A percentile compares a stretch with the other conserved stretches of the same genome.
phyloP scores from a whole-genome alignment of 2,797 vertebrate genomes.

The Cyprinodon diabolis region DNA sequence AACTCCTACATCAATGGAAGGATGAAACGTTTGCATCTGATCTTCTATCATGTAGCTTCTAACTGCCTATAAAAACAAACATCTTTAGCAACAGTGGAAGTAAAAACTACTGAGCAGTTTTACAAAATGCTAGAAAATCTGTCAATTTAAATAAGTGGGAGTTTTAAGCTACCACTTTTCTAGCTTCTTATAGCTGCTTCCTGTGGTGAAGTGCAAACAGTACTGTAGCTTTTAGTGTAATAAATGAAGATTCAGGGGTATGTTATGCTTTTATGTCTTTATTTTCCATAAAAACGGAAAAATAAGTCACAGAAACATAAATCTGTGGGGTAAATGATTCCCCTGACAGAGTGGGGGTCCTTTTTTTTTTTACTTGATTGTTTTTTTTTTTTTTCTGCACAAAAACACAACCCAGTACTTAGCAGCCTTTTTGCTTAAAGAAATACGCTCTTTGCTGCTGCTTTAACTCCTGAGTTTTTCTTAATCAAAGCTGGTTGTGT shows the following conservation, averaged over 20 bases:
- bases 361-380: too few species aligned
- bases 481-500: background rate
- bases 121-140: background rate
- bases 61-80: background rate
- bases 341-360: too few species aligned
- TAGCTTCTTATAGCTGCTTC: background rate
- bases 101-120: background rate
- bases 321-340: too few species aligned
- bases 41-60: background rate
- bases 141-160: background rate
- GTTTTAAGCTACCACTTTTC: background rate
- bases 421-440: too few species aligned
- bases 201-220: background rate
- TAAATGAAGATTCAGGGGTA: background rate
- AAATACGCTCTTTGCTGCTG: too few species aligned
- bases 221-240: too few species aligned
- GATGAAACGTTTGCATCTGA: background rate
- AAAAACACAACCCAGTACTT: too few species aligned
- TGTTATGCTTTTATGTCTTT: background rate
- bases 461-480: background rate
- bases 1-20: background rate
- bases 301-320: background rate
- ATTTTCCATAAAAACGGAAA: background rate
- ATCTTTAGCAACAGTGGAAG: background rate
- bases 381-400: too few species aligned